Conservation (phyloP, 2,888 invertebrate species). For the Fragum whitleyi region DNA sequence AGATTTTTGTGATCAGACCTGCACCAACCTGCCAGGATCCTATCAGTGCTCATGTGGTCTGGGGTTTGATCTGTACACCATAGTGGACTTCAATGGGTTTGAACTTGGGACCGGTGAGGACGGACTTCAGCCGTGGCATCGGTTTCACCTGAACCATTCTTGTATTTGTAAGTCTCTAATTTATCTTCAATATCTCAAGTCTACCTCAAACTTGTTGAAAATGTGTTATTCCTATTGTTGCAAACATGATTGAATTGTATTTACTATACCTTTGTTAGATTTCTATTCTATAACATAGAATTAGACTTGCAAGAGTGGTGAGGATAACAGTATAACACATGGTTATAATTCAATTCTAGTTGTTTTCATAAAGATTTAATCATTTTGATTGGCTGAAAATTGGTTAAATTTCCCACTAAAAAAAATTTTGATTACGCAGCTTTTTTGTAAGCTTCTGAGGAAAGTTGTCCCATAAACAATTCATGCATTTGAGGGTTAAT, state of each 20-base stretch:
- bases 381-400: no score
- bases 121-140: slow-evolving; percentile 95
- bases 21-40: slow-evolving; percentile 64
- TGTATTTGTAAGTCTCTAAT: slow-evolving; percentile 89
- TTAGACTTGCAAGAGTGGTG: no score
- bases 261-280: no score
- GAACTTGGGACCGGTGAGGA: slow-evolving; percentile 92
- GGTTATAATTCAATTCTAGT: no score
- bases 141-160: slow-evolving; percentile 95
- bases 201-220: not conserved
- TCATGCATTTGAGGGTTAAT: no score
- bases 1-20: slow-evolving; percentile 68
- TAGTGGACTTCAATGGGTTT: slow-evolving; percentile 96
- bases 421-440: no score
- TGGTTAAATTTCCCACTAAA: no score
- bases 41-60: slow-evolving; percentile 87
- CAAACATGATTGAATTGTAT: not conserved
- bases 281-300: no score
- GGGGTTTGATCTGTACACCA: slow-evolving; percentile 94
- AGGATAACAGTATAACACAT: no score
- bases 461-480: no score
- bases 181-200: not conserved
- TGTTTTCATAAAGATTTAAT: no score
- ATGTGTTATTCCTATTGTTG: not conserved
- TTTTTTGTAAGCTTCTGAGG: no score